These are phyloP conservation scores for Papilio xuthus DNA, from an alignment of 1,140 invertebrate species.

Conservation along the genomic window DNA sequence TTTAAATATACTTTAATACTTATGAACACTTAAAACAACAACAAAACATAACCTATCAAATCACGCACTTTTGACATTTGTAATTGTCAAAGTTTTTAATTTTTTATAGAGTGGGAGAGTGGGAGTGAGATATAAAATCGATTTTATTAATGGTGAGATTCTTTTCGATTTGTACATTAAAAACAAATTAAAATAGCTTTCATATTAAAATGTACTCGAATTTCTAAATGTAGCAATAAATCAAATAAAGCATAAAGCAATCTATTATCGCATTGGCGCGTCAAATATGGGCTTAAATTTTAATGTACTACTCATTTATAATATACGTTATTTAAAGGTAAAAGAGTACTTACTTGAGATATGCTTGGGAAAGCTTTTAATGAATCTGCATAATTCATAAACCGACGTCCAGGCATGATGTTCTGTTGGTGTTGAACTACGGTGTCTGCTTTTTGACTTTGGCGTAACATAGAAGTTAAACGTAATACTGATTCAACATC, in stretches of 20 bases:
- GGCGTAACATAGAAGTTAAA: not conserved
- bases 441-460: not conserved
- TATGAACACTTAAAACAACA: not conserved
- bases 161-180: too few species aligned
- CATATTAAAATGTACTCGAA: too few species aligned
- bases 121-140: too few species aligned
- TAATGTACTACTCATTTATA: too few species aligned
- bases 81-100: not conserved
- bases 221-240: too few species aligned
- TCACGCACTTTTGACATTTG: not conserved
- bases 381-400: conserved; percentile 5
- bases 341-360: not conserved
- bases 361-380: conserved; percentile 7
- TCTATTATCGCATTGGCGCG: too few species aligned
- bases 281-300: too few species aligned
- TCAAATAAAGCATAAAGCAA: too few species aligned
- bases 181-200: too few species aligned
- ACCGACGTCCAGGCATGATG: not conserved
- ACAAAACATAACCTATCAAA: not conserved
- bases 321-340: not conserved
- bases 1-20: not conserved
- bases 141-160: too few species aligned
- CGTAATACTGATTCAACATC: conserved; percentile 1
- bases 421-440: not conserved
- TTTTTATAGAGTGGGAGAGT: too few species aligned